Evolutionary conservation across 1,140 invertebrate species (phyloP).

Genomic region (Hydropsyche tenuis): DNA sequence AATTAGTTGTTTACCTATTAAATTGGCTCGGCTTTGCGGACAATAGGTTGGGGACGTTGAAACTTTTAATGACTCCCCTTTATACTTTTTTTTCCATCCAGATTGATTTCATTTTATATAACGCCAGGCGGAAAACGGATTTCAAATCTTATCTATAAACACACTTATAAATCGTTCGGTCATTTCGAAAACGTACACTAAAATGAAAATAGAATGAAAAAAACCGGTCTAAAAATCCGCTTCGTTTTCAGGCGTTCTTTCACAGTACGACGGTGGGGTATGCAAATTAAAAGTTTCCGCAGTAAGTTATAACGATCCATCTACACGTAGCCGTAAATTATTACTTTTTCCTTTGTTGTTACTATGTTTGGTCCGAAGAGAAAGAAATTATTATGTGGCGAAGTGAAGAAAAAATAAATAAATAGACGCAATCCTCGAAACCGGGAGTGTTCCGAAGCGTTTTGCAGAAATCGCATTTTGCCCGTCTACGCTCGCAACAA

Average conservation of each 20-base stretch:
- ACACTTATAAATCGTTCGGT: constrained; percentile 16
- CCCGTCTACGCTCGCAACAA: too few relatives aligned
- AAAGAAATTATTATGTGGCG: too few relatives aligned
- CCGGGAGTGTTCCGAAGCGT: too few relatives aligned
- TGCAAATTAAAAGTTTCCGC: constrained; percentile 39
- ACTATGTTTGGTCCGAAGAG: constrained; percentile 1
- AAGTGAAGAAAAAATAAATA: not conserved
- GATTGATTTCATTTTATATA: constrained; percentile 21
- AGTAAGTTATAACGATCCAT: constrained; percentile 34
- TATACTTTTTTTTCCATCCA: not conserved
- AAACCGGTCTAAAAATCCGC: constrained; percentile 11
- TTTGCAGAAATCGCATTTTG: too few relatives aligned
- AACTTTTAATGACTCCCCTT: constrained; percentile 45
- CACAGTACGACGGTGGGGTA: constrained; percentile 23
- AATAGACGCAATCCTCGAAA: not conserved
- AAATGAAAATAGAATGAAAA: constrained; percentile 16
- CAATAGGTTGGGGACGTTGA: not conserved
- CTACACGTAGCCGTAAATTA: constrained; percentile 31
- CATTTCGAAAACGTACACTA: not conserved
- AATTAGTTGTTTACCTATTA: constrained; percentile 2
- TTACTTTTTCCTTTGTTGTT: constrained; percentile 25
- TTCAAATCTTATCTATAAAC: constrained; percentile 25
- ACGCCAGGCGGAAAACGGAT: not conserved
- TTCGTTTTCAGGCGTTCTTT: constrained; percentile 35
- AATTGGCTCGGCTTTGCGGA: not conserved